phyloP scores from a whole-genome alignment of 2,113 vertebrate species.

The Oophaga pumilio region DNA sequence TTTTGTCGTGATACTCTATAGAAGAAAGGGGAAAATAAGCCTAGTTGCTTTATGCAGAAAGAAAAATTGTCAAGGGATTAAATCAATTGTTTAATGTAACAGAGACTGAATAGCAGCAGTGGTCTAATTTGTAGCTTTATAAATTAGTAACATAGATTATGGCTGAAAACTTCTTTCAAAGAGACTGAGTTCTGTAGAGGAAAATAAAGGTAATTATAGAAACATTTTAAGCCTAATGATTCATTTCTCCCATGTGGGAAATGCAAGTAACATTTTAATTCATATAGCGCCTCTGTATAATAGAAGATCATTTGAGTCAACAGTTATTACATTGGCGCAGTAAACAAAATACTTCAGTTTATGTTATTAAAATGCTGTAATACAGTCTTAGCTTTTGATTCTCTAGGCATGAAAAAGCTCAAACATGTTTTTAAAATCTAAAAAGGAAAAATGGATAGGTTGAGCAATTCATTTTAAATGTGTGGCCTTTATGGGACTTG shows the following conservation, averaged over 20 bases:
- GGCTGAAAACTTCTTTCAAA: slow-evolving; percentile 9
- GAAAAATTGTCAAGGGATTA: slow-evolving; percentile 8
- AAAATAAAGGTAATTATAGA: slow-evolving; percentile 28
- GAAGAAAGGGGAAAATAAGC: neutral
- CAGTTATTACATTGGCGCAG: neutral
- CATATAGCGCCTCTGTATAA: neutral
- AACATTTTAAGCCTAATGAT: slow-evolving; percentile 23
- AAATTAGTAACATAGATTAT: slow-evolving; percentile 1
- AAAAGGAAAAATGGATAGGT: no score
- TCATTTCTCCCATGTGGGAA: slow-evolving; percentile 11
- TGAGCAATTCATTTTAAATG: no score
- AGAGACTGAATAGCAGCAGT: slow-evolving; percentile 12
- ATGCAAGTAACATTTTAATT: slow-evolving; percentile 2
- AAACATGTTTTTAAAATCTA: no score
- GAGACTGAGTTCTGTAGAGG: slow-evolving; percentile 6
- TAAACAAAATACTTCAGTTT: neutral
- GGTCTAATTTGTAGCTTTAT: slow-evolving; percentile 27
- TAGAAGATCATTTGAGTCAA: neutral
- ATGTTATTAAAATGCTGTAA: neutral
- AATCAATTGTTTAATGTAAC: slow-evolving; percentile 29
- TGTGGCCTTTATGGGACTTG: no score
- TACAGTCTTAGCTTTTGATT: neutral
- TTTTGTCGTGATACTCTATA: neutral
- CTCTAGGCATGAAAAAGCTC: no score
- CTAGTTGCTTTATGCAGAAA: neutral